A percentile compares a stretch with the other conserved stretches of the same genome.
Conservation (phyloP, 2,113 vertebrate species). For the Lethenteron camtschaticum region DNA sequence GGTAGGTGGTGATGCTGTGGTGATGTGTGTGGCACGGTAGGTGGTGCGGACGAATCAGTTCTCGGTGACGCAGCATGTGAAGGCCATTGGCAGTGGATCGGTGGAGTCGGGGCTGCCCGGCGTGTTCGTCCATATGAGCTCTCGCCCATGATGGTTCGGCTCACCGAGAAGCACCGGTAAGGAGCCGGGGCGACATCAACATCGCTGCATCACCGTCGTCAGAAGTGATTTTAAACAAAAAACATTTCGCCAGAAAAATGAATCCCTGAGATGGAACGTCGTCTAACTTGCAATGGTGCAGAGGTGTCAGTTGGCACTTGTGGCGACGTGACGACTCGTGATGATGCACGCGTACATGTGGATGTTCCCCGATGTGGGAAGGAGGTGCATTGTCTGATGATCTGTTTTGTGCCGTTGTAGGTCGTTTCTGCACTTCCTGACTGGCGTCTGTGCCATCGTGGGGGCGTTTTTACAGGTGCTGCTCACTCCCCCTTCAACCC, state of each 20-base stretch:
- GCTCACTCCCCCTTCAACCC: background rate
- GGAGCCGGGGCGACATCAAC: background rate
- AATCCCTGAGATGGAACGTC: background rate
- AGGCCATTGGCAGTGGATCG: constrained; percentile 67
- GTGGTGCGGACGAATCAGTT: constrained; percentile 92
- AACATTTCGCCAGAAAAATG: background rate
- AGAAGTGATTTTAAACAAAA: background rate
- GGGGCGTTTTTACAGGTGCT: constrained; percentile 87
- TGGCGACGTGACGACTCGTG: too few relatives aligned
- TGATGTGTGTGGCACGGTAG: constrained; percentile 17
- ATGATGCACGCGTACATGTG: too few relatives aligned
- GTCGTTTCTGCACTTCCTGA: constrained; percentile 88
- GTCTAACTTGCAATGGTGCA: background rate
- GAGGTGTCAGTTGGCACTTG: too few relatives aligned
- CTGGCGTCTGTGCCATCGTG: constrained; percentile 82
- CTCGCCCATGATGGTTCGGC: constrained; percentile 94
- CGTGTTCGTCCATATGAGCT: constrained; percentile 79
- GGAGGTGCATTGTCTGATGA: background rate
- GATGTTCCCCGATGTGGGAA: too few relatives aligned
- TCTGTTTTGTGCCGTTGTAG: constrained; percentile 19
- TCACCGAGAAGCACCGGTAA: constrained; percentile 88
- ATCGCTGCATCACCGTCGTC: background rate
- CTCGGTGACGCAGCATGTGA: constrained; percentile 87
- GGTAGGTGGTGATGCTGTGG: constrained; percentile 27
- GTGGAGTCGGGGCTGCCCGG: constrained; percentile 89